These are phyloP conservation scores for Gopherus flavomarginatus DNA, from an alignment of 2,113 vertebrate genomes.

Conservation along the genomic window DNA sequence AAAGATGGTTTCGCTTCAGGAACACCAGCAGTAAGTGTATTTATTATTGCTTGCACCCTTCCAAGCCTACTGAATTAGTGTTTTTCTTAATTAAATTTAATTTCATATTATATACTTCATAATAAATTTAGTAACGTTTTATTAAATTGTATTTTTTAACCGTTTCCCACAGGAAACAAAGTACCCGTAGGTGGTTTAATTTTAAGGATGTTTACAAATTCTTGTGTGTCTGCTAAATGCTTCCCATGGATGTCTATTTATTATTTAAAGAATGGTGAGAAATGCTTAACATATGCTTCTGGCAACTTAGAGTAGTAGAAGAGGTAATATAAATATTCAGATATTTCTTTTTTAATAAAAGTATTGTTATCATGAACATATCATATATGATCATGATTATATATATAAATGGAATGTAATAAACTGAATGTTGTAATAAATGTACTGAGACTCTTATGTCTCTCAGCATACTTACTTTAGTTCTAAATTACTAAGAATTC, in stretches of 20 bases:
- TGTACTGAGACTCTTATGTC: not conserved
- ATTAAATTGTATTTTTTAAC: not conserved
- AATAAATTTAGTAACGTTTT: constrained; percentile 7
- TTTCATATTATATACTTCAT: not conserved
- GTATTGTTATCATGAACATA: rapidly evolving
- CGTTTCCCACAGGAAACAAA: not conserved
- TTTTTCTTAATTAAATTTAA: not conserved
- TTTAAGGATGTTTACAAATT: not conserved
- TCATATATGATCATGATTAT: too few species aligned
- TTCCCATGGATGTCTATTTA: not conserved
- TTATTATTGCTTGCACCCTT: not conserved
- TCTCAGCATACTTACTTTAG: not conserved
- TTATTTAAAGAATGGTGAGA: not conserved
- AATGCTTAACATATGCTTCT: not conserved
- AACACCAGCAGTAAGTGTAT: constrained; percentile 87
- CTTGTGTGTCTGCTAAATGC: not conserved
- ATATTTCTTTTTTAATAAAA: not conserved
- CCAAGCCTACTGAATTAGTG: not conserved
- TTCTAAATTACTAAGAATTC: not conserved
- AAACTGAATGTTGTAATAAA: not conserved
- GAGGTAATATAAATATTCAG: not conserved
- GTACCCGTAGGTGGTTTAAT: not conserved
- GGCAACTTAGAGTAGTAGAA: not conserved
- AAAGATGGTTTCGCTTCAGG: constrained; percentile 94
- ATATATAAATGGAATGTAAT: not conserved